Conservation (phyloP, 2,888 invertebrate species). For the Scrobipalpa costella region DNA sequence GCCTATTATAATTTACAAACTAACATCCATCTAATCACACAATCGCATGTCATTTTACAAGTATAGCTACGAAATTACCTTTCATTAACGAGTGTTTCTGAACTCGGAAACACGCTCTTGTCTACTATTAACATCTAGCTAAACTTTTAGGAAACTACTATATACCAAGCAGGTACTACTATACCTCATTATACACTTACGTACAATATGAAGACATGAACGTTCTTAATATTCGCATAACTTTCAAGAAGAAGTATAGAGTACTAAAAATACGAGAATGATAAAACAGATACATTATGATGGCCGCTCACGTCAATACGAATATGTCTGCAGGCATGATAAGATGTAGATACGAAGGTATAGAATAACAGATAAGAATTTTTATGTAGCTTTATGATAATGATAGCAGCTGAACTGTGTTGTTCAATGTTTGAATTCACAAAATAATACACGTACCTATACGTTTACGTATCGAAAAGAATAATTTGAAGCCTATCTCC, state of each 20-base stretch:
- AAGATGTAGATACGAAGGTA: constrained; percentile 54
- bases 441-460: too few relatives aligned
- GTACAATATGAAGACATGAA: too few relatives aligned
- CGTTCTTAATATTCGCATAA: too few relatives aligned
- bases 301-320: constrained; percentile 42
- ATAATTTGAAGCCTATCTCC: too few relatives aligned
- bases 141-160: too few relatives aligned
- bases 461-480: too few relatives aligned
- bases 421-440: not conserved
- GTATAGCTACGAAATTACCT: too few relatives aligned
- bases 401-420: not conserved
- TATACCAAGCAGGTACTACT: too few relatives aligned
- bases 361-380: constrained; percentile 48
- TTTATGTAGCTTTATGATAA: constrained; percentile 35
- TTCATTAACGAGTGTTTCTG: too few relatives aligned
- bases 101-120: too few relatives aligned
- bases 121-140: too few relatives aligned
- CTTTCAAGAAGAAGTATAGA: not conserved
- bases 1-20: not conserved
- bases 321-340: constrained; percentile 43
- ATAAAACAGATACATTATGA: not conserved
- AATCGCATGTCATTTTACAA: not conserved
- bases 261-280: not conserved
- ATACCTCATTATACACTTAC: too few relatives aligned
- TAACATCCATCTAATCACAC: not conserved